These are phyloP conservation scores for Prionace glauca DNA, from an alignment of 2,797 vertebrate genomes.

Conservation along the genomic window DNA sequence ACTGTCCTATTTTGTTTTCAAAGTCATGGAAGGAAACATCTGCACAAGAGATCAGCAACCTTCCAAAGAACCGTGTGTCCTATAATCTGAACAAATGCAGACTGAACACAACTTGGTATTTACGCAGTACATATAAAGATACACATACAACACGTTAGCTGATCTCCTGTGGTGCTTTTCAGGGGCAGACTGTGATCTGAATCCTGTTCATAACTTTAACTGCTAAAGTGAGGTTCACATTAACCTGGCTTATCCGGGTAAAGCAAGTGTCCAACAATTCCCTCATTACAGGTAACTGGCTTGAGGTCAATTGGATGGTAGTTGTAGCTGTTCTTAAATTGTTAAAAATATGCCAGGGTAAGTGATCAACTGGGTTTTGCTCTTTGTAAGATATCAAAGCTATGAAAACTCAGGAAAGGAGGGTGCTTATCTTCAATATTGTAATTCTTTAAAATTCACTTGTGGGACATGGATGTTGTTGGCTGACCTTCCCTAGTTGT, in stretches of 20 bases:
- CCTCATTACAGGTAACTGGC: neutral
- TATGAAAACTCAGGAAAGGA: neutral
- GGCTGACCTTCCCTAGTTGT: too few species aligned
- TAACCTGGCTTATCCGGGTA: neutral
- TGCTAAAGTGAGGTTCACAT: neutral
- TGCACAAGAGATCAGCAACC: neutral
- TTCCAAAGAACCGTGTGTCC: neutral
- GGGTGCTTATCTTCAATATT: neutral
- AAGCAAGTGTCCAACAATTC: neutral
- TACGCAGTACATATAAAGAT: neutral
- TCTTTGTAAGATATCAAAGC: neutral
- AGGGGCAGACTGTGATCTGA: neutral
- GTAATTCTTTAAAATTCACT: too few species aligned
- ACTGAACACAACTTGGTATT: neutral
- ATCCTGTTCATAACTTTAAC: neutral
- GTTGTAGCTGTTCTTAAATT: neutral
- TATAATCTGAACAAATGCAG: neutral
- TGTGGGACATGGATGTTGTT: too few species aligned
- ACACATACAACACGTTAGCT: neutral
- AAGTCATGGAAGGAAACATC: neutral
- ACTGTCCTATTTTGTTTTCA: neutral
- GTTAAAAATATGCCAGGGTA: neutral
- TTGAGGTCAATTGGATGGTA: neutral
- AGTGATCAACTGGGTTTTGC: neutral
- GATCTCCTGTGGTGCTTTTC: neutral